A percentile compares a stretch with the other conserved stretches of the same genome.
Conservation (phyloP, 2,797 vertebrate species). For the Phrynocephalus vlangalii region DNA sequence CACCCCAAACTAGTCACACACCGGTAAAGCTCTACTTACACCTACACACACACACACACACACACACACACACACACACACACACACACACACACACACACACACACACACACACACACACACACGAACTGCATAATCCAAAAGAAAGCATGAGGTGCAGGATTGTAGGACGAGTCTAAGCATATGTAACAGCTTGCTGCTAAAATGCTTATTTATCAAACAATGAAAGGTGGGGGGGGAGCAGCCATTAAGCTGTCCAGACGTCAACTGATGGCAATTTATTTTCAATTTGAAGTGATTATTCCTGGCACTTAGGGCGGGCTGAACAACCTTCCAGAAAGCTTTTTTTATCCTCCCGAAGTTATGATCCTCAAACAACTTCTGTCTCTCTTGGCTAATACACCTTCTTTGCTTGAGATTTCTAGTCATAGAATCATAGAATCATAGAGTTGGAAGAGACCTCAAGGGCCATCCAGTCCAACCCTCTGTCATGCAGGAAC, state of each 20-base stretch:
- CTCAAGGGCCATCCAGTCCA: too few species aligned
- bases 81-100: neutral
- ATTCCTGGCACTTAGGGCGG: constrained; percentile 13
- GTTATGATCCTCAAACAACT: neutral
- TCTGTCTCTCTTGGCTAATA: neutral
- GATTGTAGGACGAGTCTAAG: constrained; percentile 51
- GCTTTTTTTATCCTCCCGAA: neutral
- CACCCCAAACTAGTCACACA: neutral
- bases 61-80: neutral
- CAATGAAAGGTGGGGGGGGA: neutral
- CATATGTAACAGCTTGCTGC: constrained; percentile 34
- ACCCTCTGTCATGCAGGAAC: too few species aligned
- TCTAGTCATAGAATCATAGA: too few species aligned
- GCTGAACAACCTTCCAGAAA: constrained; percentile 17
- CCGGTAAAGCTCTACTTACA: neutral
- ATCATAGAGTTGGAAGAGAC: too few species aligned
- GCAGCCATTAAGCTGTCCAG: neutral
- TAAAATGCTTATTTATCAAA: constrained; percentile 37
- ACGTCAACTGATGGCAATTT: constrained; percentile 16
- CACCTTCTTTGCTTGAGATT: too few species aligned
- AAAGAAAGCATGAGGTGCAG: neutral
- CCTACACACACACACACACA: too few species aligned
- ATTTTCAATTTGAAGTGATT: constrained; percentile 10
- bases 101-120: rapidly evolving
- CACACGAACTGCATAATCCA: neutral